Evolutionary conservation across 2,888 invertebrate species (phyloP), one percentile per base, ranked within the genome.

Genomic region (Cabera pusaria): DNA sequence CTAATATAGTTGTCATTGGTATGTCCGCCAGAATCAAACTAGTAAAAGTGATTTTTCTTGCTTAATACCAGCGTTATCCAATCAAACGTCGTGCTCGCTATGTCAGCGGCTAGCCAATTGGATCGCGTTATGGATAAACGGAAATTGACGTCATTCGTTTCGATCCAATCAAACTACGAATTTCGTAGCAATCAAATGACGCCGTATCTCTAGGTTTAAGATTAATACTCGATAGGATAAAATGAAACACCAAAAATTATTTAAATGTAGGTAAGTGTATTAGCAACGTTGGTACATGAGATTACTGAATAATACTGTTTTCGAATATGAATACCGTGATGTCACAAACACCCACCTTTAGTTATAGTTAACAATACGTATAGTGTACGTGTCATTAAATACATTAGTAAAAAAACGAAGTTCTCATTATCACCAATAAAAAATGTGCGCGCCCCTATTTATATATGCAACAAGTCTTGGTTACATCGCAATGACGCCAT

Each of bases 231-330:
- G 2, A 12, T n/a, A 8, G 16, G 5, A 5, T 2, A 8, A 41
- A 48, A 53, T 49, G 44, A 50, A 53, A 53, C 48, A 31, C 9
- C 3, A 35, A 2, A 16, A 11, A 31, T 64, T 78, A 83, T 80
- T 84, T 86, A 81, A 87, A 87, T 87, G 84, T 86, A 85, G 75
- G 77, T 86, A 83, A 84, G 87, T 88, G 85, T 88, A 87, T 86
- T 87, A 88, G 87, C 87, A 87, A 88, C 85, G 79, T 87, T 86
- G 87, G 88, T 88, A 88, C 88, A 87, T 83, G 76, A 85, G 78
- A 84, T 87, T 86, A 87, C 78, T 82, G 85, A 75, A 71, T 87
- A 88, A 88, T 88, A 88, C 87, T 88, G 88, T 71, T 62, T 72
- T 79, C 77, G 78, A 75, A 68, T 79, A 82, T 70, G 69, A 65